Evolutionary conservation across 2,888 invertebrate species (phyloP).

Genomic region (Caenorhabditis sp.): DNA sequence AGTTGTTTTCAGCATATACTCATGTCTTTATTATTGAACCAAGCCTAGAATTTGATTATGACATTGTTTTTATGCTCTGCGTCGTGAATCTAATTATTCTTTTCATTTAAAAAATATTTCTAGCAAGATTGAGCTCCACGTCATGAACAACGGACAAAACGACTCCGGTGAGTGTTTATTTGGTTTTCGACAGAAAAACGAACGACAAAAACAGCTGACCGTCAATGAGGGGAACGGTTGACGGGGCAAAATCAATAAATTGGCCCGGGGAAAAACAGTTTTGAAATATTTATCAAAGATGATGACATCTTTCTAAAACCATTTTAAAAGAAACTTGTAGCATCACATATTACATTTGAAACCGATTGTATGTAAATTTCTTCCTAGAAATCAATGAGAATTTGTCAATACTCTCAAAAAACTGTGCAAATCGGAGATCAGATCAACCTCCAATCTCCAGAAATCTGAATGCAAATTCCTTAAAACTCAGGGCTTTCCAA

Average conservation of each 20-base stretch:
- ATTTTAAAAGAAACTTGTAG: too few species aligned
- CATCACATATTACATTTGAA: too few species aligned
- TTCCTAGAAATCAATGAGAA: too few species aligned
- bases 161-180: constrained; percentile 57
- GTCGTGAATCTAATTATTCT: background rate
- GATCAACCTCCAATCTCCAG: too few species aligned
- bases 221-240: background rate
- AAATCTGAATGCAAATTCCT: too few species aligned
- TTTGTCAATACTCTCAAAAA: too few species aligned
- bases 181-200: background rate
- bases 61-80: constrained; percentile 2
- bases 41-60: background rate
- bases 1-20: background rate
- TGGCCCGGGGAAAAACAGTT: too few species aligned
- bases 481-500: too few species aligned
- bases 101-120: constrained; percentile 16
- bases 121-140: constrained; percentile 65
- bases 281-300: too few species aligned
- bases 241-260: background rate
- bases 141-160: constrained; percentile 55
- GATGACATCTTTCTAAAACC: too few species aligned
- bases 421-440: too few species aligned
- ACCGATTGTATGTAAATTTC: too few species aligned
- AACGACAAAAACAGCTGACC: constrained; percentile 1
- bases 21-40: background rate